Conservation (phyloP, 2,888 invertebrate genomes). For the Malacosoma neustria region DNA sequence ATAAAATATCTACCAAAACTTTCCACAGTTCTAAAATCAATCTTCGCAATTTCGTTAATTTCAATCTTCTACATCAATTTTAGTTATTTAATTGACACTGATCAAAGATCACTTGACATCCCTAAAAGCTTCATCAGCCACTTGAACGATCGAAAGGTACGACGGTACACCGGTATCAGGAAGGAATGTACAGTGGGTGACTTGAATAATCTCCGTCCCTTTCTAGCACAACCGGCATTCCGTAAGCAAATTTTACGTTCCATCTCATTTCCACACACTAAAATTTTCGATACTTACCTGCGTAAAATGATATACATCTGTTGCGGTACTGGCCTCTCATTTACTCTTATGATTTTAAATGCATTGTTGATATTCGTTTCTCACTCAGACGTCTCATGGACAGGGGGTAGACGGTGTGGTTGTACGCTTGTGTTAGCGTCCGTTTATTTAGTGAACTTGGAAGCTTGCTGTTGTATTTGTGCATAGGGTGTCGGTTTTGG, state of each 20-base stretch:
- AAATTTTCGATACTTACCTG: constrained; percentile 74
- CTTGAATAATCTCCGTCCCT: constrained; percentile 67
- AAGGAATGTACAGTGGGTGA: constrained; percentile 74
- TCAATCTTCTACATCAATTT: background rate
- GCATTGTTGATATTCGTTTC: constrained; percentile 70
- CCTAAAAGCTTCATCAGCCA: constrained; percentile 74
- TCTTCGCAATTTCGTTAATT: background rate
- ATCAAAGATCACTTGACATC: constrained; percentile 32
- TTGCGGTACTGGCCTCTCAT: constrained; percentile 54
- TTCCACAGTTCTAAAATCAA: background rate
- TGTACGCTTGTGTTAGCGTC: constrained; percentile 67
- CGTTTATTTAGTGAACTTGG: constrained; percentile 76
- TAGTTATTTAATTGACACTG: background rate
- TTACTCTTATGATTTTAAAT: constrained; percentile 37
- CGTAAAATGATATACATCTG: constrained; percentile 74
- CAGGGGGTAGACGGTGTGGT: constrained; percentile 69
- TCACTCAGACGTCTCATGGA: constrained; percentile 58
- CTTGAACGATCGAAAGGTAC: constrained; percentile 76
- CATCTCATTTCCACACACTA: constrained; percentile 63
- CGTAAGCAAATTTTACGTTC: constrained; percentile 62
- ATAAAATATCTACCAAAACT: too few species aligned
- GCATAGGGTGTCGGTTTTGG: constrained; percentile 59
- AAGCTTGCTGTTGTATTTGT: constrained; percentile 70
- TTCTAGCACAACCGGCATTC: constrained; percentile 59
- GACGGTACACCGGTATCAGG: constrained; percentile 70